Evolutionary conservation across 2,888 invertebrate genomes (phyloP).

Genomic region (Pammene fasciana): DNA sequence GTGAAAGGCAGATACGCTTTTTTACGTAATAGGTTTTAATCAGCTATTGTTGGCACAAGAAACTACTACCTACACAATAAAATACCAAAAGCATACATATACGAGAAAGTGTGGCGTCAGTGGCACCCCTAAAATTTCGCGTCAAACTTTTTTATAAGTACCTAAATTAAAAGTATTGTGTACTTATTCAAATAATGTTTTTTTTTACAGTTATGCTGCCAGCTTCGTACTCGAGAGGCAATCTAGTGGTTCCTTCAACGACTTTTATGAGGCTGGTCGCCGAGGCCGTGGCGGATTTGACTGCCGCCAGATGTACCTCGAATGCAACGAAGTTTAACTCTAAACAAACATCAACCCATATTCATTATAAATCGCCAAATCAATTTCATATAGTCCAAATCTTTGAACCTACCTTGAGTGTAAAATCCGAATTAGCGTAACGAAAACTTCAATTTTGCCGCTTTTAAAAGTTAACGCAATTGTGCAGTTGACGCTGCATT

Average conservation of each 20-base stretch:
- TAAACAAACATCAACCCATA: conserved; percentile 42
- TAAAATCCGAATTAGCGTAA: conserved; percentile 44
- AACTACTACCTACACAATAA: no score
- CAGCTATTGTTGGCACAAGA: no score
- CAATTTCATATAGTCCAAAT: conserved; percentile 33
- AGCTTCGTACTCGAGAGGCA: conserved; percentile 92
- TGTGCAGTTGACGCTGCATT: conserved; percentile 43
- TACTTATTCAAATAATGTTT: no score
- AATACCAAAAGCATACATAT: no score
- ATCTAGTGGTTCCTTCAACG: conserved; percentile 89
- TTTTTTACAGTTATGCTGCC: conserved; percentile 88
- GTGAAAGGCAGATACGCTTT: no score
- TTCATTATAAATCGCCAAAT: conserved; percentile 38
- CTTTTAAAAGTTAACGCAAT: conserved; percentile 40
- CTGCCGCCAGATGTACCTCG: conserved; percentile 92
- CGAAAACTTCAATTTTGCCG: conserved; percentile 41
- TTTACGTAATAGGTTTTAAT: no score
- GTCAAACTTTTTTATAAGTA: no score
- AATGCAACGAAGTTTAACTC: conserved; percentile 93
- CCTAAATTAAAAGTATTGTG: no score
- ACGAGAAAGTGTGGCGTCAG: no score
- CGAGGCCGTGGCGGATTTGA: conserved; percentile 93
- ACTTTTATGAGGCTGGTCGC: conserved; percentile 92
- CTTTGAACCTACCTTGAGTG: conserved; percentile 40
- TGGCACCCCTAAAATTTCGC: no score